Evolutionary conservation across 2,888 invertebrate species (phyloP).

Genomic region (Dione juno): DNA sequence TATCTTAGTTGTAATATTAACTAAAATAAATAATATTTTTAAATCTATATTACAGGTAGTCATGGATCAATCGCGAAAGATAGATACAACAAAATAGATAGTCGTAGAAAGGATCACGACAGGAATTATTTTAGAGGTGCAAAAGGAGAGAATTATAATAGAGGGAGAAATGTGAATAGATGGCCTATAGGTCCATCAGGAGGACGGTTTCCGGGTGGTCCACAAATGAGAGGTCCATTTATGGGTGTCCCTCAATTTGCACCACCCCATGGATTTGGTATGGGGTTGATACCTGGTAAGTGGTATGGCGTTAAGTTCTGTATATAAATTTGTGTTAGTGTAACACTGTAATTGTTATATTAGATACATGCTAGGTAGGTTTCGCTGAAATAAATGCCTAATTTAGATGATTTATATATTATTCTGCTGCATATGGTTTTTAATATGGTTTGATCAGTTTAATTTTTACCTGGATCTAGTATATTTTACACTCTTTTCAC

Average conservation of each 20-base stretch:
- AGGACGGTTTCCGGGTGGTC: slow-evolving; percentile 50
- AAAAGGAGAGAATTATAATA: slow-evolving; percentile 45
- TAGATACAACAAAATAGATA: slow-evolving; percentile 40
- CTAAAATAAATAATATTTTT: too few relatives aligned
- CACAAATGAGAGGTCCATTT: slow-evolving; percentile 39
- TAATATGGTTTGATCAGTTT: too few relatives aligned
- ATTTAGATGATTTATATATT: too few relatives aligned
- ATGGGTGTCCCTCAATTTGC: slow-evolving; percentile 6
- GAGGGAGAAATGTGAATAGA: background rate
- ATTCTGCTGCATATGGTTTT: too few relatives aligned
- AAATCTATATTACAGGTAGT: slow-evolving; percentile 44
- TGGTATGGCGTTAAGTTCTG: background rate
- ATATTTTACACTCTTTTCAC: too few relatives aligned
- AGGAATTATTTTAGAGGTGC: slow-evolving; percentile 42
- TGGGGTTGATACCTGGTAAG: slow-evolving; percentile 59
- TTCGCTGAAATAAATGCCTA: too few relatives aligned
- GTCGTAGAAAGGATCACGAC: slow-evolving; percentile 29
- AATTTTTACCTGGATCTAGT: too few relatives aligned
- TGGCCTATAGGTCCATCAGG: background rate
- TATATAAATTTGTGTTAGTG: background rate
- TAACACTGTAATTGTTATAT: too few relatives aligned
- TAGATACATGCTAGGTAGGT: too few relatives aligned
- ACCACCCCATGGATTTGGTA: slow-evolving; percentile 36
- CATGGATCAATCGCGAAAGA: slow-evolving; percentile 50
- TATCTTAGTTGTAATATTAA: too few relatives aligned